phyloP scores from a whole-genome alignment of 2,888 invertebrate genomes.

The Invenusta paracnida region DNA sequence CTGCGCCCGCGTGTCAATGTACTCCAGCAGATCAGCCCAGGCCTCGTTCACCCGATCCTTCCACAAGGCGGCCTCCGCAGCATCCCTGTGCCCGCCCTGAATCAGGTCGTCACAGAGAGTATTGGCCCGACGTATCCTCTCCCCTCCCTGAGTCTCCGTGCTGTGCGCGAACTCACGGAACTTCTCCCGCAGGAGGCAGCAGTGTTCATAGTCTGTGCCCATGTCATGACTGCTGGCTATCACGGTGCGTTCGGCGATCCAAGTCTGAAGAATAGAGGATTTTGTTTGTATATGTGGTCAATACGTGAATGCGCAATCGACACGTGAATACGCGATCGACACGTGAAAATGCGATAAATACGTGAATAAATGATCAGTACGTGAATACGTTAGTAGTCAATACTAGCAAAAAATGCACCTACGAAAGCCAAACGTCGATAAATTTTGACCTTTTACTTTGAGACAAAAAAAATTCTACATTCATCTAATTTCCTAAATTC shows the following conservation, averaged over 20 bases:
- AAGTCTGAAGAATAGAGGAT: slow-evolving; percentile 47
- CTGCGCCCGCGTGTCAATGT: slow-evolving; percentile 80
- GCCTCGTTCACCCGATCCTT: slow-evolving; percentile 90
- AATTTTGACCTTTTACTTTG: no score
- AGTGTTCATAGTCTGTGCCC: slow-evolving; percentile 92
- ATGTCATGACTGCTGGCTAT: slow-evolving; percentile 87
- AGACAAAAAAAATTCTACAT: no score
- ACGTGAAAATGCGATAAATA: no score
- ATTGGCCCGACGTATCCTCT: slow-evolving; percentile 84
- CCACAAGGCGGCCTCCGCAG: slow-evolving; percentile 97
- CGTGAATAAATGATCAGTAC: no score
- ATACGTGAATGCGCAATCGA: no score
- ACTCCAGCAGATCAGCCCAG: slow-evolving; percentile 94
- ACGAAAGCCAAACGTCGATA: no score
- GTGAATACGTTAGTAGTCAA: not conserved
- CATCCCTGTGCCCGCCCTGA: slow-evolving; percentile 84
- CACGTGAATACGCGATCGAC: no score
- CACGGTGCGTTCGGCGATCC: slow-evolving; percentile 42
- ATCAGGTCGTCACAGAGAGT: slow-evolving; percentile 93
- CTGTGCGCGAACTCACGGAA: slow-evolving; percentile 97
- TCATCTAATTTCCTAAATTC: no score
- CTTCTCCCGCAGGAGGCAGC: slow-evolving; percentile 80
- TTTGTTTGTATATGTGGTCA: no score
- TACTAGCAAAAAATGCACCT: no score
- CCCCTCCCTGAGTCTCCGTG: slow-evolving; percentile 89